Evolutionary conservation across 2,113 vertebrate genomes (phyloP), one percentile per base, ranked within the genome.

Genomic region (Chrysemys picta): DNA sequence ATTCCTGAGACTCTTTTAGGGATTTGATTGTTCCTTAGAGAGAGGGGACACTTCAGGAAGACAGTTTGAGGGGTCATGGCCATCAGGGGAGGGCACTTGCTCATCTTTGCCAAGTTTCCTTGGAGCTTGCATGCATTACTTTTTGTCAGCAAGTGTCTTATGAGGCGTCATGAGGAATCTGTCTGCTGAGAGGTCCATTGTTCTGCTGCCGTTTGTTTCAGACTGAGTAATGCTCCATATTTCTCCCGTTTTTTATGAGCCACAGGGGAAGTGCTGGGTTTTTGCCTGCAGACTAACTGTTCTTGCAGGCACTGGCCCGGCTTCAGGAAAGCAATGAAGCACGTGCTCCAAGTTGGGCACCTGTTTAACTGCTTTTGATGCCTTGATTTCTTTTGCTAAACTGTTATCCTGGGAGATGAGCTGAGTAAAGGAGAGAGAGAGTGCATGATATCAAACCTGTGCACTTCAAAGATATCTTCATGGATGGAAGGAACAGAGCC

Each of bases 351-450:
- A 0, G 54, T 16, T 59, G 10, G 10, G 22, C 31, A 21, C 4
- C 1, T 21, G 35, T 69, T 19, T 69, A 69, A 69, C 8, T n/a
- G 17, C 8, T 45, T 45, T 59, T 1, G 0, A 1, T 57, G 0
- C 6, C 1, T 87, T 78, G 42, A 4, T 35, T 65, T 89, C 19
- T 17, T 76, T 76, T 76, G 72, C 35, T 69, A 27, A 49, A 10
- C 29, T 1, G 81, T 21, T 69, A 1, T 22, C 78, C 85, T 0
- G 0, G 0, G 50, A 0, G 0, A 22, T 38, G 17, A 49, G 62
- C 5, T 50, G 10, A 54, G 1, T 76, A 50, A 1, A 45, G 87
- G 11, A 4, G 42, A 19, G 62, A 50, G 1, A 3, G 38, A 17
- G 6, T 45, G 57, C 57, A 31, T 69, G 62, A 8, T 35, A 65